Evolutionary conservation across 2,113 vertebrate genomes (phyloP).

Genomic region (Orycteropus afer): DNA sequence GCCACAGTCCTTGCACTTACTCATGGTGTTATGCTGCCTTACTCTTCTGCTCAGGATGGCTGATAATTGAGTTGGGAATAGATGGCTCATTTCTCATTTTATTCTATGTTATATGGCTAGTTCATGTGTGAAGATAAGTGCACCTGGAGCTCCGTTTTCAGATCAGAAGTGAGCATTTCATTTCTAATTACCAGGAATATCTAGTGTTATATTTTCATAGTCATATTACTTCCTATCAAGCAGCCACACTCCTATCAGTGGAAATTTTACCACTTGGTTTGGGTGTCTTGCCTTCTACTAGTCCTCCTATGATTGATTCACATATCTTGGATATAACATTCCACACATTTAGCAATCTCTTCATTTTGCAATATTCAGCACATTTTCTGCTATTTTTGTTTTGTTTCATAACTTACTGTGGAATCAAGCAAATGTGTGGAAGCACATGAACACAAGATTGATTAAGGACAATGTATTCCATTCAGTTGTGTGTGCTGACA

Average conservation of each 20-base stretch:
- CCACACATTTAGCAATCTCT: background rate
- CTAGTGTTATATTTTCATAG: constrained; percentile 48
- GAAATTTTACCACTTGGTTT: constrained; percentile 28
- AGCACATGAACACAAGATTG: background rate
- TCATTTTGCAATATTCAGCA: constrained; percentile 28
- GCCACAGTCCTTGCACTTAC: constrained; percentile 18
- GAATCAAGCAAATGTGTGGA: constrained; percentile 29
- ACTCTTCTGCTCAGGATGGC: background rate
- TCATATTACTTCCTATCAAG: constrained; percentile 13
- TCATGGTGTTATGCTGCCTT: constrained; percentile 2
- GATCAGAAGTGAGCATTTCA: constrained; percentile 59
- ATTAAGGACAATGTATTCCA: constrained; percentile 5
- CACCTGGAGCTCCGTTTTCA: constrained; percentile 75
- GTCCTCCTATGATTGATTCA: background rate
- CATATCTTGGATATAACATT: constrained; percentile 9
- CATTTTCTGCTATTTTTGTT: constrained; percentile 60
- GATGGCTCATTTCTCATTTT: constrained; percentile 79
- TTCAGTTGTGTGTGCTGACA: constrained; percentile 22
- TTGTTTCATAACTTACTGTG: constrained; percentile 42
- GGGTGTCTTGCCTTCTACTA: background rate
- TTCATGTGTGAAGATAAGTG: constrained; percentile 69
- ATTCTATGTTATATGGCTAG: constrained; percentile 51
- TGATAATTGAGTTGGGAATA: constrained; percentile 81
- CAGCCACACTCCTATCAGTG: background rate
- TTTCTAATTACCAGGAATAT: constrained; percentile 72